Percentiles rank a stretch among this genome's conserved stretches.
These are phyloP conservation scores for Cnemophilus loriae DNA, from an alignment of 2,113 vertebrate species.

Conservation along the genomic window DNA sequence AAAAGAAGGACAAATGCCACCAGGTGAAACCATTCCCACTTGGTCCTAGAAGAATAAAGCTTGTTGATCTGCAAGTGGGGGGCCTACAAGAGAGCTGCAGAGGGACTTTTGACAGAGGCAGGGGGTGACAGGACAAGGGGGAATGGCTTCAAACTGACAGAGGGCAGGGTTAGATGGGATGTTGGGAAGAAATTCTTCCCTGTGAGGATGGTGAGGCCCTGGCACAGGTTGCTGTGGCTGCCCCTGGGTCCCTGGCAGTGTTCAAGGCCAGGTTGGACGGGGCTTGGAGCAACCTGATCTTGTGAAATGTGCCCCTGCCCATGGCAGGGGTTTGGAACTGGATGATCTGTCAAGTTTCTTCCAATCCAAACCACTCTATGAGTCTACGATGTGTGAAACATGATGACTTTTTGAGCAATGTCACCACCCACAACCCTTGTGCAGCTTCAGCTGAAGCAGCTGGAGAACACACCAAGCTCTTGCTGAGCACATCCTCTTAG, in stretches of 20 bases:
- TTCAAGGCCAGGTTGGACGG: accelerated
- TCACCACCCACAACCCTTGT: not conserved
- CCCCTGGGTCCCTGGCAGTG: not conserved
- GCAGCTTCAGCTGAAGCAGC: not conserved
- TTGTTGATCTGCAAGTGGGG: not conserved
- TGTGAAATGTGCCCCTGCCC: not conserved
- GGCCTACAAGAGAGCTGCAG: not conserved
- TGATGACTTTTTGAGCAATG: not conserved
- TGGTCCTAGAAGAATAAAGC: not conserved
- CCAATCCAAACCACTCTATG: not conserved
- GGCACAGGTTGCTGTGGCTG: not conserved
- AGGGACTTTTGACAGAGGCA: not conserved
- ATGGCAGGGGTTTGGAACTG: not conserved
- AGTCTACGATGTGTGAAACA: not conserved
- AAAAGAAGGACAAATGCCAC: not conserved
- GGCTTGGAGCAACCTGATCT: not conserved
- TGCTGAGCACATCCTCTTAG: not conserved
- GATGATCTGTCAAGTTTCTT: not conserved
- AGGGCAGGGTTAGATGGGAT: not conserved
- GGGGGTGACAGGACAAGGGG: not conserved
- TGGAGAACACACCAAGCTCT: not conserved
- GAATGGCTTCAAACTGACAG: not conserved
- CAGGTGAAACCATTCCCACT: not conserved
- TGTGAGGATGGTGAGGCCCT: not conserved
- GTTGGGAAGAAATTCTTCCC: not conserved